These are phyloP conservation scores for Heterodera carotae DNA, from an alignment of 1,140 invertebrate genomes.

Conservation along the genomic window DNA sequence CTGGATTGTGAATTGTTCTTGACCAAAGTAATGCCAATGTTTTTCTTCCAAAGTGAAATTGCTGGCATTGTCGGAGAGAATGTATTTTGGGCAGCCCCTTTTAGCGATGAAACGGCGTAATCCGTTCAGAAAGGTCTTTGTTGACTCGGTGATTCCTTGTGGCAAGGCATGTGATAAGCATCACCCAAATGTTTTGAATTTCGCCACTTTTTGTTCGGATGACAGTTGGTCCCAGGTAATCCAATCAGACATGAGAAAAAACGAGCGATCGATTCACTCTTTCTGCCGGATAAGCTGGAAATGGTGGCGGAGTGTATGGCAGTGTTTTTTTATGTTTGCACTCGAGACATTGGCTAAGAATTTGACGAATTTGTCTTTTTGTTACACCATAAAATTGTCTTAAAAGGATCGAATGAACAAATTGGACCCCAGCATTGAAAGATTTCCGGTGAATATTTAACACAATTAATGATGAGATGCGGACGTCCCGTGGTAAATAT, in stretches of 20 bases:
- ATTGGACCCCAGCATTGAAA: slow-evolving; percentile 7
- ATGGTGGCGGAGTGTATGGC: neutral
- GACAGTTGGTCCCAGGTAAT: slow-evolving; percentile 2
- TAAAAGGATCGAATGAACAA: neutral
- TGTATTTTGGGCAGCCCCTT: neutral
- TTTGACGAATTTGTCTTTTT: neutral
- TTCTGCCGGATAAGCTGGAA: neutral
- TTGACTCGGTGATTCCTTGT: neutral
- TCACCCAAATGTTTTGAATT: neutral
- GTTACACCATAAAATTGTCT: neutral
- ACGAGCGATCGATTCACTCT: neutral
- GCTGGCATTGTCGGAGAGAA: neutral
- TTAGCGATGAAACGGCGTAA: slow-evolving; percentile 1
- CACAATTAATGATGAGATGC: neutral
- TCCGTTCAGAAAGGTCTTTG: slow-evolving; percentile 11
- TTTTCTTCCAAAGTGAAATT: slow-evolving; percentile 5
- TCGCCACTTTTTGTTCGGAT: neutral
- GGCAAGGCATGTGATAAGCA: neutral
- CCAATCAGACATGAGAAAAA: neutral
- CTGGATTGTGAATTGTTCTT: neutral
- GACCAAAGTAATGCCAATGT: neutral
- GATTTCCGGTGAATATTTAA: neutral
- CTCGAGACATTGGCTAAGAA: neutral
- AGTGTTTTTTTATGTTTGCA: neutral
- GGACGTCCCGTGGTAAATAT: neutral